Evolutionary conservation across 1,140 invertebrate genomes (phyloP).

Genomic region (Brachystomella parvula): DNA sequence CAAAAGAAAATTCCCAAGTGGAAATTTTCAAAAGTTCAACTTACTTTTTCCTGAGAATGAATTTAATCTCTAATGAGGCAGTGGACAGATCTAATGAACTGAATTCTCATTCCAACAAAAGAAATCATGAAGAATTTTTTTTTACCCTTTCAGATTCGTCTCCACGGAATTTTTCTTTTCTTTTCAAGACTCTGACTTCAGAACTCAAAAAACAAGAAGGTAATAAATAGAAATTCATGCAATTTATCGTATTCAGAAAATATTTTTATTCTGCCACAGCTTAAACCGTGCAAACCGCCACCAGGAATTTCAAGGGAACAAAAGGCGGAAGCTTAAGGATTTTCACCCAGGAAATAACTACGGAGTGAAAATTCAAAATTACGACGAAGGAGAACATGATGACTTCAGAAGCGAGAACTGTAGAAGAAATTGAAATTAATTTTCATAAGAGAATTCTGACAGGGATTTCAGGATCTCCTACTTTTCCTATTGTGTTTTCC

Average conservation of each 20-base stretch:
- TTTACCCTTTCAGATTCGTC: no score
- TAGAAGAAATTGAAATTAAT: not conserved
- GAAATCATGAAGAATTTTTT: no score
- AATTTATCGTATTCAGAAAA: not conserved
- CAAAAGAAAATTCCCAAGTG: not conserved
- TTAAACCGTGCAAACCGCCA: not conserved
- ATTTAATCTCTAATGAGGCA: not conserved
- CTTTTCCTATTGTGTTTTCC: not conserved
- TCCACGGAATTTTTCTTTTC: no score
- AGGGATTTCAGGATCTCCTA: no score
- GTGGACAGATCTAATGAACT: slow-evolving; percentile 4
- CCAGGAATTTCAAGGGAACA: not conserved
- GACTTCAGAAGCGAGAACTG: not conserved
- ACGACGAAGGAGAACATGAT: not conserved
- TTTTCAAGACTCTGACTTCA: not conserved
- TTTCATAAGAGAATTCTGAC: not conserved
- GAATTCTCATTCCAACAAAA: not conserved
- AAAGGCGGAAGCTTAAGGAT: not conserved
- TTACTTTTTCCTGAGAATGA: not conserved
- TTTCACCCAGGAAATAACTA: not conserved
- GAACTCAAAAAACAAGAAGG: not conserved
- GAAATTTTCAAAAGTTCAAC: not conserved
- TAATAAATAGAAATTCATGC: not conserved
- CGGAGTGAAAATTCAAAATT: not conserved
- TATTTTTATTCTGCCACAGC: not conserved